phyloP scores from a whole-genome alignment of 1,140 invertebrate species.

The Melitaea cinxia region DNA sequence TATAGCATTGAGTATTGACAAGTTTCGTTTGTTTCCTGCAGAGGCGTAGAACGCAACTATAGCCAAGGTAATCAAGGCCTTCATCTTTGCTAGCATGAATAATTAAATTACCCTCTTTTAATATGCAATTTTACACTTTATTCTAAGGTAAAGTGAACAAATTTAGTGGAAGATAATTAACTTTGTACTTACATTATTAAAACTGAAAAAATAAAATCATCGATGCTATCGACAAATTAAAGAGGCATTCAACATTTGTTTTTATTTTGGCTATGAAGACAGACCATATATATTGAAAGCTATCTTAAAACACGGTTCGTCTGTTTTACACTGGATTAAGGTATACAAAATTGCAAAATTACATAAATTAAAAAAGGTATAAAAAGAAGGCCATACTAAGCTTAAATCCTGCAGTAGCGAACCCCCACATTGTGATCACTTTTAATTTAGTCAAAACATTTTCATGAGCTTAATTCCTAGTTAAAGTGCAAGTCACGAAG shows the following conservation, averaged over 20 bases:
- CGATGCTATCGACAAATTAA: too few relatives aligned
- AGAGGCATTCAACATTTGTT: too few relatives aligned
- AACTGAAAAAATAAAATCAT: too few relatives aligned
- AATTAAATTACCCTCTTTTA: constrained; percentile 24
- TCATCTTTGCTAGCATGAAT: constrained; percentile 34
- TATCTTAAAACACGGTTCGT: not conserved
- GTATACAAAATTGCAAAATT: not conserved
- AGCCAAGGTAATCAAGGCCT: constrained; percentile 35
- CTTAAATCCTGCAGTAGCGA: constrained; percentile 29
- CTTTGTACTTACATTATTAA: too few relatives aligned
- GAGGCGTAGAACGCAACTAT: constrained; percentile 38
- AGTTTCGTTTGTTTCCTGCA: constrained; percentile 38
- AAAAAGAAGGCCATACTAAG: constrained; percentile 12
- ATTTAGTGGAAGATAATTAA: not conserved
- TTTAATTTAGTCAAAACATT: constrained; percentile 41
- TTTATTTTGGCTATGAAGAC: not conserved
- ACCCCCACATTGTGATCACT: constrained; percentile 26
- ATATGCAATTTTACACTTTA: constrained; percentile 11
- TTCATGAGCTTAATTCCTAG: constrained; percentile 71
- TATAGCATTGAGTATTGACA: constrained; percentile 37
- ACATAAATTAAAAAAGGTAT: not conserved
- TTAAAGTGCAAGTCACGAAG: constrained; percentile 66
- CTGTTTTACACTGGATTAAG: not conserved
- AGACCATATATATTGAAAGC: not conserved
- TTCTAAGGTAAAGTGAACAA: constrained; percentile 1